A percentile compares a stretch with the other conserved stretches of the same genome.
These are phyloP conservation scores for Characodon lateralis DNA, from an alignment of 2,797 vertebrate species.

Conservation along the genomic window DNA sequence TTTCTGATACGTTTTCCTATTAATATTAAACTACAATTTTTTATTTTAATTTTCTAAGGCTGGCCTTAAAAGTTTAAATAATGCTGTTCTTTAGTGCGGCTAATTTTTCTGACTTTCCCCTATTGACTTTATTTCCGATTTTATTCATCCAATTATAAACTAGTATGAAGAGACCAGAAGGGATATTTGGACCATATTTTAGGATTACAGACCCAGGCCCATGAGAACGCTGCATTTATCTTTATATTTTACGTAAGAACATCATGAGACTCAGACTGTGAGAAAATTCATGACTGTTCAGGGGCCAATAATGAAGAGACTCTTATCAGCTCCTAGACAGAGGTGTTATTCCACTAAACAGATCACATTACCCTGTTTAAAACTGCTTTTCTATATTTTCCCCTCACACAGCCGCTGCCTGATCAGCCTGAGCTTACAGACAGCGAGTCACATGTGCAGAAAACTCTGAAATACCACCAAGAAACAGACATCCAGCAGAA, in stretches of 20 bases:
- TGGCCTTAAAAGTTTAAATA: neutral
- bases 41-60: neutral
- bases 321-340: constrained; percentile 31
- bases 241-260: constrained; percentile 9
- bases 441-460: neutral
- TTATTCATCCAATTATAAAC: neutral
- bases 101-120: too few species aligned
- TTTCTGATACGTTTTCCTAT: too few species aligned
- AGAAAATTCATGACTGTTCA: constrained; percentile 7
- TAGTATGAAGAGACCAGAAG: neutral
- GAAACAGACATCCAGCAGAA: neutral
- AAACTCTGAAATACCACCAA: neutral
- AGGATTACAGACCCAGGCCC: too few species aligned
- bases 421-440: too few species aligned
- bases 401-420: neutral
- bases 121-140: too few species aligned
- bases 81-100: too few species aligned
- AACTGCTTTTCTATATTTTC: neutral
- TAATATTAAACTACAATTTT: too few species aligned
- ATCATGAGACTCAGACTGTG: constrained; percentile 36
- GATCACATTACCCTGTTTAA: neutral
- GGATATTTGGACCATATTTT: too few species aligned
- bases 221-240: neutral
- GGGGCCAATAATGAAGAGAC: constrained; percentile 11
- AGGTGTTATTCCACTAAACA: constrained; percentile 30